Base-by-base conservation (phyloP, 2,888 invertebrate species). In the Eurytoma adleriae region DNA sequence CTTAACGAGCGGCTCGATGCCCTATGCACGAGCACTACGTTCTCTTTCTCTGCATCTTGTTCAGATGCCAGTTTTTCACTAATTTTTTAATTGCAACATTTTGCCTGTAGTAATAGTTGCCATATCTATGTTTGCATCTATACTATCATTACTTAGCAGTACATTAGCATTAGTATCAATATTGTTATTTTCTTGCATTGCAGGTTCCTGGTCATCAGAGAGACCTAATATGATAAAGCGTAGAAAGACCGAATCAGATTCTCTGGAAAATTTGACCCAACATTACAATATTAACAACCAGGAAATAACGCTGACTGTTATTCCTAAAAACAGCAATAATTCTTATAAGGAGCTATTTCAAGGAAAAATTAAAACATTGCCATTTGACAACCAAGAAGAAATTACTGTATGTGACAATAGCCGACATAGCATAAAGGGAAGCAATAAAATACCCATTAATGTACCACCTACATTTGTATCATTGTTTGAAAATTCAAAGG, bases 271-370 rank as follows among this genome's bases (percentile, higher is more conserved):
- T 50, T 61, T 69, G 24, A 30, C 48, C 2, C 54, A 71, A 14
- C 73, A 70, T n/a, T 57, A 71, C n/a, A 59, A 77, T 61, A 50
- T 79, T 3, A 78, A 78, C n/a, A 80, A 76, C 54, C 69, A 77
- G 12, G 83, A 85, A 64, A 83, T 84, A 10, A 84, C 84, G 27
- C 18, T 84, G 27, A 84, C 83, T 0, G n/a, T 80, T 18, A 81
- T 83, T 54, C 54, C 73, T 27, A 81, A 81, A 71, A 78, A 66
- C 14, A 78, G 70, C 30, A 78, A 52, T 68, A 48, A 76, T 48
- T 62, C 20, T 54, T 24, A 57, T 14, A 18, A 66, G 3, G 69
- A 64, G 10, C 77, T 77, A 5, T n/a, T 56, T 18, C 64, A 70
- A 18, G 66, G 54, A 40, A 76, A 68, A 14, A 76, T 72, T 14